phyloP scores from a whole-genome alignment of 2,113 vertebrate species.

The Salminus brasiliensis region DNA sequence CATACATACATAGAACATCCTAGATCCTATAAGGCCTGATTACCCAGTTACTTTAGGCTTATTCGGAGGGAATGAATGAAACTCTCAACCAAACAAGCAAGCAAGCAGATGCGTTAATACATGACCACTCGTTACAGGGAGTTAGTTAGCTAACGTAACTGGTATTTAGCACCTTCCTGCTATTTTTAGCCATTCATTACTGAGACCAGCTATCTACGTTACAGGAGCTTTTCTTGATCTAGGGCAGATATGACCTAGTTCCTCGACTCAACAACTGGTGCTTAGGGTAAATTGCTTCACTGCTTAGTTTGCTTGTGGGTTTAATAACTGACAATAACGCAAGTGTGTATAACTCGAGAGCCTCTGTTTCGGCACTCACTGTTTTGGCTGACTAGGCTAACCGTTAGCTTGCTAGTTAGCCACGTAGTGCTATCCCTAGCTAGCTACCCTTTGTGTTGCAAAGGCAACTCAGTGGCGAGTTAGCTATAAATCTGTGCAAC shows the following conservation, averaged over 20 bases:
- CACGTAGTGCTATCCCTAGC: no score
- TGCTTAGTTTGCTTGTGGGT: not conserved
- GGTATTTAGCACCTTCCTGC: not conserved
- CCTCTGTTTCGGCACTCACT: not conserved
- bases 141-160: no score
- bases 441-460: not conserved
- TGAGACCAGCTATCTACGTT: no score
- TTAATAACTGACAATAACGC: slow-evolving; percentile 12
- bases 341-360: no score
- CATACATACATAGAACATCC: no score
- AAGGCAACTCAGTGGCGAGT: not conserved
- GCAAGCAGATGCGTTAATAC: not conserved
- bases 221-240: not conserved
- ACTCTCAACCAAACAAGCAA: not conserved
- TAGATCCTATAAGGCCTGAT: not conserved
- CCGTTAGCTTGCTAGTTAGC: not conserved
- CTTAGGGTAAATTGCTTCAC: not conserved
- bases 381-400: not conserved
- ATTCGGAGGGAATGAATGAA: not conserved
- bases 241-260: not conserved
- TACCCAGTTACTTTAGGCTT: not conserved
- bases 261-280: not conserved
- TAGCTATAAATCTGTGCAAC: not conserved
- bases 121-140: not conserved
- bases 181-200: not conserved